These are phyloP conservation scores for Puma concolor DNA, from an alignment of 2,113 vertebrate species.

Conservation along the genomic window DNA sequence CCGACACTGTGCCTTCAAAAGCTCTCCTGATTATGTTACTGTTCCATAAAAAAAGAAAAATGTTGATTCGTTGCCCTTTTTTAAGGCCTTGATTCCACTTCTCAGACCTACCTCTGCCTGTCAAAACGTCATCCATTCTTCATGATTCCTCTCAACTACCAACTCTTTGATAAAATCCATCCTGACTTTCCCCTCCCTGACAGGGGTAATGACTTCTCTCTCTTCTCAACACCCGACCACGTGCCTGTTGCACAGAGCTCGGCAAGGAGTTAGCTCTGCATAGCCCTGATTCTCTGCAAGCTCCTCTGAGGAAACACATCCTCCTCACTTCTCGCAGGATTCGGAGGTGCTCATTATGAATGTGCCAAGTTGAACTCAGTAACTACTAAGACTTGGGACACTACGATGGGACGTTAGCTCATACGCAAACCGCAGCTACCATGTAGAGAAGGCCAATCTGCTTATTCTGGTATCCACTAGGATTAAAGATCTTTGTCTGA, in stretches of 20 bases:
- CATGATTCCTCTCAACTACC: background rate
- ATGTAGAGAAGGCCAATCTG: background rate
- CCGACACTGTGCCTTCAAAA: background rate
- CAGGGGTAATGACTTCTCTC: background rate
- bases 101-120: background rate
- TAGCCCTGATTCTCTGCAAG: background rate
- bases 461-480: background rate
- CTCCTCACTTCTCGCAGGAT: background rate
- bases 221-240: background rate
- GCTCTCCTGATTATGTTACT: background rate
- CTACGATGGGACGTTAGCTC: background rate
- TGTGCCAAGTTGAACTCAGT: background rate
- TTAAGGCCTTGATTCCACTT: background rate
- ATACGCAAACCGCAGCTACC: background rate
- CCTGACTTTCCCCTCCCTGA: background rate
- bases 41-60: background rate
- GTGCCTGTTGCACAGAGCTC: background rate
- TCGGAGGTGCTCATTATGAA: background rate
- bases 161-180: conserved; percentile 2
- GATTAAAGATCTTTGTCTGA: background rate
- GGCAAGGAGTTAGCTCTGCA: background rate
- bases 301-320: background rate
- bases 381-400: background rate
- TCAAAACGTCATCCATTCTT: conserved; percentile 34
- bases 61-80: background rate